phyloP scores from a whole-genome alignment of 2,797 vertebrate species.

The Leontocebus nigricollis region DNA sequence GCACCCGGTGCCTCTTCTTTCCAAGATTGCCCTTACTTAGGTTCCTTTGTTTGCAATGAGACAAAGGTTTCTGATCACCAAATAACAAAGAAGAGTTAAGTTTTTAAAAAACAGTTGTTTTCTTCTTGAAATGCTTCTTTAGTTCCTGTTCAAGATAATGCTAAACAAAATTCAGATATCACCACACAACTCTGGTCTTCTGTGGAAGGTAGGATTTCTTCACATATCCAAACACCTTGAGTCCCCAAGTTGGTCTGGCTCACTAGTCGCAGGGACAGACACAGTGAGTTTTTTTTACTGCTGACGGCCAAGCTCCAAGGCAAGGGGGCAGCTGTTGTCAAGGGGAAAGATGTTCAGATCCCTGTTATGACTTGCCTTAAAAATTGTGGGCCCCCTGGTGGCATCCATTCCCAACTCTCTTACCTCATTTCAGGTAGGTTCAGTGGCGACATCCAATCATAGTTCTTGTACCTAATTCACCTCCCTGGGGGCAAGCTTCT shows the following conservation, averaged over 20 bases:
- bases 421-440: background rate
- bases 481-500: background rate
- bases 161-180: background rate
- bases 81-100: background rate
- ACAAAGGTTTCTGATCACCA: background rate
- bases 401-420: no score
- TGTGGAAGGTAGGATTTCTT: background rate
- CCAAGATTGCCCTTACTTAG: background rate
- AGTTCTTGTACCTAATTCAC: background rate
- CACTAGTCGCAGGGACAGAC: background rate
- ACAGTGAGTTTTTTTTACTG: background rate
- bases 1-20: background rate
- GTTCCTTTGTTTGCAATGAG: background rate
- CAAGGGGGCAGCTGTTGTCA: background rate
- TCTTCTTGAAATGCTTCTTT: background rate
- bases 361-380: background rate
- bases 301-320: background rate
- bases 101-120: background rate
- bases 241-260: background rate
- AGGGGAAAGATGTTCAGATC: background rate
- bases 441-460: no score
- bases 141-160: background rate
- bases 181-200: background rate
- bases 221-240: background rate
- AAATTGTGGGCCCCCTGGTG: background rate